Evolutionary conservation across 2,888 invertebrate genomes (phyloP), one percentile per base, ranked within the genome.

Genomic region (Cheilosia variabilis): DNA sequence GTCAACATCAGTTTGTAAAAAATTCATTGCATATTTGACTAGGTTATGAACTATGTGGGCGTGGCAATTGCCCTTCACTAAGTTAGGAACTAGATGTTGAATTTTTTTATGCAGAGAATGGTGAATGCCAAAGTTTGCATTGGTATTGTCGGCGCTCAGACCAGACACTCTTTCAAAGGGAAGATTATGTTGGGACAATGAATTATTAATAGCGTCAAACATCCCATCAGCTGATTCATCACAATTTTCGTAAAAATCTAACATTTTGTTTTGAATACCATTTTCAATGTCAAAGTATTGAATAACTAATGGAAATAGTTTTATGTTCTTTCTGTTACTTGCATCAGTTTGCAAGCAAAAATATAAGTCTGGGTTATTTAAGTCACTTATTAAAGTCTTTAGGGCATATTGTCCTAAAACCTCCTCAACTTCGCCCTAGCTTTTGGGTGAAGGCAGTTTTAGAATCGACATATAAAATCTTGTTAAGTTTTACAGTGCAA

Each of bases 261-360:
- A 43, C n/a, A 71, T 31, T 37, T 78, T 69, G 27, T 77, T 77
- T 69, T 77, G 60, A 3, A 69, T 69, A 17, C 43, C 77, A 37
- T 69, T 77, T 43, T 50, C 53, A 69, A 77, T 15, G 3, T 13
- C 15, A 15, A 43, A 43, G 1, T 77, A 77, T 69, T 60, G 50
- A 31, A 69, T n/a, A 50, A 77, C 69, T 77, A 77, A 77, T 1
- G 77, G 69, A 45, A 77, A 69, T 55, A 62, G 53, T 69, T 77
- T 69, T 24, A 55, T 69, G 22, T 77, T 62, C 27, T 63, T 71
- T 31, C 62, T 41, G 24, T 78, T 78, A 17, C 27, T 58, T 60
- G 78, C 69, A 78, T 71, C 78, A 41, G 58, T 71, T 71, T 78
- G 71, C 53, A n/a, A n/a, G n/a, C n/a, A n/a, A n/a, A n/a, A n/a